Evolutionary conservation across 2,888 invertebrate species (phyloP), one percentile per base, ranked within the genome.

Genomic region (Prenolepis imparis): DNA sequence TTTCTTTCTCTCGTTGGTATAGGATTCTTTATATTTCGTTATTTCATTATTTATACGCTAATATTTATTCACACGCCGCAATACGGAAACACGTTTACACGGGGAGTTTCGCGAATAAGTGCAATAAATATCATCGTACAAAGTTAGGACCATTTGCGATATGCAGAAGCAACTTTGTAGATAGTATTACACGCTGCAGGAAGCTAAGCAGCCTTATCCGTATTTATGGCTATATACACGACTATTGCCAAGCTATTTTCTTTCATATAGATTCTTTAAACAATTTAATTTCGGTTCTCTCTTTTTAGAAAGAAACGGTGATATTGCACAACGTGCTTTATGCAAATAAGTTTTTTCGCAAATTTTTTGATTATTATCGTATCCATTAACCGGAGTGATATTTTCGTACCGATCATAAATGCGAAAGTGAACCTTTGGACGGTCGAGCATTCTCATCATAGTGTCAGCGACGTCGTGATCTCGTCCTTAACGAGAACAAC

Each of bases 401-500:
- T 15, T 21, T 5, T 12, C 44, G n/a, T 3, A 12, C 0, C n/a
- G 39, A 59, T 59, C 21, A 3, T 55, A 55, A 66, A 57, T 44
- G 18, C 21, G 18, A 21, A 12, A 57, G 32, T 36, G 73, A 44
- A 44, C 18, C 77, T 57, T 70, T 41, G 32, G 21, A 70, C 44
- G 2, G 9, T 18, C 39, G 41, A n/a, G 39, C 21, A 12, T 52
- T 24, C 64, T 52, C 36, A 11, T 75, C 64, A 0, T 21, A 28
- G 39, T 48, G 28, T 15, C 41, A 21, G 41, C 44, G 21, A 28
- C 48, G 81, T 12, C 39, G 28, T 6, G 32, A 55, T 52, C 74
- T 28, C 28, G n/a, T 3, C 24, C 21, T n/a, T 39, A 78, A 82
- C 39, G 82, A 28, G 80, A 67, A 15, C 78, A 67, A 39, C 24